Base-by-base conservation (phyloP, 2,113 vertebrate genomes). In the Acanthisitta chloris region DNA sequence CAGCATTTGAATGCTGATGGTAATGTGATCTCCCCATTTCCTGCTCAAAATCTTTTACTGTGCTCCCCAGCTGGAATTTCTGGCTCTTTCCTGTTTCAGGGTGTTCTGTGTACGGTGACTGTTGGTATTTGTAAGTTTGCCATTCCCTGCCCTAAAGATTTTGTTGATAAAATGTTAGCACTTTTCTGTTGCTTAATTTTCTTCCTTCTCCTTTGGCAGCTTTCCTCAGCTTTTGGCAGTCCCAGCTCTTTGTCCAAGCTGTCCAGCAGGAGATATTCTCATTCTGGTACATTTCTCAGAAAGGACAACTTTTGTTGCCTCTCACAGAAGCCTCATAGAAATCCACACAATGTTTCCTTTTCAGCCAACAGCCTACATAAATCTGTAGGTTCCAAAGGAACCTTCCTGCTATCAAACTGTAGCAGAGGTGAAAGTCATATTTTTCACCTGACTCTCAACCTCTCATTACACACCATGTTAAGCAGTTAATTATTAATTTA, bases 231-330 rank as follows among this genome's bases (percentile, higher is more conserved):
- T 88, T 58, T 89, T 93, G 94, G 88, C 88, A 95, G 98, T 96
- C 97, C 95, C 97, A 95, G 95, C 96, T 98, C 98, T 98, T 97
- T 94, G 96, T 97, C 88, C 81, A 86, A 83, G 96, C 94, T 83
- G 42, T 90, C 74, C 71, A 88, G 79, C 57, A 94, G 86, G 59
- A 90, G 86, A 86, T 69, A 90, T 90, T 96, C 85, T 95, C 34
- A 94, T 96, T 94, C 94, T 92, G 90, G 88, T 95, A 93, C 88
- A 67, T 92, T 91, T 88, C 76, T 77, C 69, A 52, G 93, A 81
- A 94, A 97, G 90, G 42, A 92, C 88, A 78, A 94, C 76, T 92
- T 93, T 93, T 96, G 87, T 95, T 91, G 71, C 71, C 33, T 62
- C 54, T 81, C 81, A 96, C 91, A 97, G 95, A 95, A 91, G 84